These are phyloP conservation scores for Drosophila mettleri DNA, from an alignment of 2,888 invertebrate genomes.

Conservation along the genomic window DNA sequence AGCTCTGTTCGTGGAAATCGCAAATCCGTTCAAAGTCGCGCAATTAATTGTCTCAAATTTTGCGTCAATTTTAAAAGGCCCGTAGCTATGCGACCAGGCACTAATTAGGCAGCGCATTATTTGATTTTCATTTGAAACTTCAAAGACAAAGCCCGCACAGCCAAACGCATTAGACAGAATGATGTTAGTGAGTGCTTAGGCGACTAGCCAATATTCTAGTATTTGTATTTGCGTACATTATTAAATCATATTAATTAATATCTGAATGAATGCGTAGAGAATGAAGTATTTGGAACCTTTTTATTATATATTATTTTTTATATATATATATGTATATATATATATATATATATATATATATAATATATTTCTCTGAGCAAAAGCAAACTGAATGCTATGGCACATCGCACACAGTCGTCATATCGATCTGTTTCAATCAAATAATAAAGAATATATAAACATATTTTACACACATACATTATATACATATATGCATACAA, in stretches of 20 bases:
- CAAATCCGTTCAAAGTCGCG: constrained; percentile 12
- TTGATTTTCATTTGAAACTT: constrained; percentile 52
- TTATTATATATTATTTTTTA: too few species aligned
- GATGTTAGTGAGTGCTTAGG: neutral
- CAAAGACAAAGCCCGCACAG: constrained; percentile 34
- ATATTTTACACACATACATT: too few species aligned
- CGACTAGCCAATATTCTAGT: neutral
- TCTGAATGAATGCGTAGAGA: too few species aligned
- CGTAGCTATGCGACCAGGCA: constrained; percentile 7
- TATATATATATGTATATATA: too few species aligned
- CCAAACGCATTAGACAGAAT: neutral
- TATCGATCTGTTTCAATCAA: neutral
- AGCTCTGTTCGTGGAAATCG: constrained; percentile 6
- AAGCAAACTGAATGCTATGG: too few species aligned
- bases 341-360: too few species aligned
- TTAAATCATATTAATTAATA: too few species aligned
- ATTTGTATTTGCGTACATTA: too few species aligned
- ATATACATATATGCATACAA: too few species aligned
- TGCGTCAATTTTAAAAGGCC: constrained; percentile 6
- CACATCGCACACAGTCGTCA: neutral
- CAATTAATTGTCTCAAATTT: constrained; percentile 36
- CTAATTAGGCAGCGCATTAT: constrained; percentile 53
- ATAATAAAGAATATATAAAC: neutral
- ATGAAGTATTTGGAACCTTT: too few species aligned
- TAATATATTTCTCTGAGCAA: too few species aligned